Percentiles rank a stretch among this genome's conserved stretches.
phyloP scores from a whole-genome alignment of 2,113 vertebrate genomes.

The Heptranchias perlo region DNA sequence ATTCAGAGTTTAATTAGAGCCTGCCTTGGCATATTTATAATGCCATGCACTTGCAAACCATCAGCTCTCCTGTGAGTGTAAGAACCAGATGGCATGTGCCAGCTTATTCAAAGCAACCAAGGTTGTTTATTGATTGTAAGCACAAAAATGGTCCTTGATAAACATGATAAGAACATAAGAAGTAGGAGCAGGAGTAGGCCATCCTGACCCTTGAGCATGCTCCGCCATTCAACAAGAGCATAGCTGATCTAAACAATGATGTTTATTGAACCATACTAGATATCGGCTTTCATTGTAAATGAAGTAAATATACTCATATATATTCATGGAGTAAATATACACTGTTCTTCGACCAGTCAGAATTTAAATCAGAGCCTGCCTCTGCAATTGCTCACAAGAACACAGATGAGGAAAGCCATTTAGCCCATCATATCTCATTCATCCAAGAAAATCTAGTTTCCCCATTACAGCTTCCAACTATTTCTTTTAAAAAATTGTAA shows the following conservation, averaged over 20 bases:
- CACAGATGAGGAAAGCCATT: background rate
- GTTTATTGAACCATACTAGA: background rate
- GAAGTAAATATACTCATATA: too few species aligned
- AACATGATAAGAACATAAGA: too few species aligned
- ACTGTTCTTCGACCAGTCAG: background rate
- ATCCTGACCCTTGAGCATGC: too few species aligned
- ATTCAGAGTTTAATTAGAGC: background rate
- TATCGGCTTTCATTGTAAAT: background rate
- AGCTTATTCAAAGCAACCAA: background rate
- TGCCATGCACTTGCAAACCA: background rate
- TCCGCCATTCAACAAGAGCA: too few species aligned
- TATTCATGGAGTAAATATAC: too few species aligned
- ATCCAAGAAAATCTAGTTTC: too few species aligned
- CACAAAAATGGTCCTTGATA: background rate
- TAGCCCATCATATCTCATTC: too few species aligned
- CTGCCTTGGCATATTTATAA: background rate
- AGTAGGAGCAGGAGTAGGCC: too few species aligned
- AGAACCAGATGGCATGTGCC: background rate
- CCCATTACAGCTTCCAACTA: too few species aligned
- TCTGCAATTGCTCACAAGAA: background rate
- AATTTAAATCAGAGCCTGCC: background rate
- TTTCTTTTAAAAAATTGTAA: too few species aligned
- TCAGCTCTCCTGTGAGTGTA: background rate
- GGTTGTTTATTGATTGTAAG: background rate
- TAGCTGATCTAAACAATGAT: too few species aligned